Evolutionary conservation across 2,888 invertebrate species (phyloP).

Genomic region (Hyposoter dolosus): DNA sequence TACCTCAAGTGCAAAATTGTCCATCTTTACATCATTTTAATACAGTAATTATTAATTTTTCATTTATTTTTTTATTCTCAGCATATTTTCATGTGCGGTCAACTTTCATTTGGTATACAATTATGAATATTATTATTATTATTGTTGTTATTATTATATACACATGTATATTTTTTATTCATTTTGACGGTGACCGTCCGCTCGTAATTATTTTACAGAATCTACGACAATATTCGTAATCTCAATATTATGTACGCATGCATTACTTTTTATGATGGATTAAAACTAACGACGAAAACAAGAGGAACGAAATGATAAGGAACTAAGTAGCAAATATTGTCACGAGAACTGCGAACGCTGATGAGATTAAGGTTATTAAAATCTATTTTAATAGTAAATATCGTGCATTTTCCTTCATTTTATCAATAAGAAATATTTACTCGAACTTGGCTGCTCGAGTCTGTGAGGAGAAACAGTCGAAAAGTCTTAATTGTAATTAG

Average conservation of each 20-base stretch:
- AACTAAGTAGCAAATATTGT: constrained; percentile 59
- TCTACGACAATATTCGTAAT: constrained; percentile 65
- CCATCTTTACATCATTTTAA: background rate
- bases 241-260: constrained; percentile 44
- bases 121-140: background rate
- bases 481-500: background rate
- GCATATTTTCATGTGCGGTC: background rate
- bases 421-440: background rate
- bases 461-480: background rate
- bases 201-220: constrained; percentile 60
- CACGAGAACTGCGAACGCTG: constrained; percentile 70
- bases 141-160: constrained; percentile 1
- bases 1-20: background rate
- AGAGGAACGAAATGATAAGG: constrained; percentile 16
- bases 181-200: constrained; percentile 24
- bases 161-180: constrained; percentile 51
- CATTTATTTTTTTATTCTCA: background rate
- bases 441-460: background rate
- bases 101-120: background rate
- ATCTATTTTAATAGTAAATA: constrained; percentile 77
- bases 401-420: constrained; percentile 7
- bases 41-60: background rate
- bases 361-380: constrained; percentile 76
- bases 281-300: background rate
- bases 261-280: constrained; percentile 20